Base-by-base conservation (phyloP, 2,888 invertebrate species). In the Venusia cambrica region DNA sequence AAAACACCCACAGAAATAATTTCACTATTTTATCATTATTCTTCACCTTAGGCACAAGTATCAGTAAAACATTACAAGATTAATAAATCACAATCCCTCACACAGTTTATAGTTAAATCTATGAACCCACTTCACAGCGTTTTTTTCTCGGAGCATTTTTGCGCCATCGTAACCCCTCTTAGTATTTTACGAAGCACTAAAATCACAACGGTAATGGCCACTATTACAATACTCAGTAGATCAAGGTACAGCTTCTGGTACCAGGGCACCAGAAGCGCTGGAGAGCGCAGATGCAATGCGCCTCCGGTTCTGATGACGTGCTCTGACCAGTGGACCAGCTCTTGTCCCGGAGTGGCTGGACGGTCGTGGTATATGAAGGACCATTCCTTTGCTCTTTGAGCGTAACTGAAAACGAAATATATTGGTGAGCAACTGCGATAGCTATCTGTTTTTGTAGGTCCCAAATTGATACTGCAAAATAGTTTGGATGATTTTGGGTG, bases 351-450 rank as follows among this genome's bases (percentile, higher is more conserved):
- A 1, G 45, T 8, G 0, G 39, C 30, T 5, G 46, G 46, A 4
- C 64, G 45, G 26, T 62, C 50, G 44, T 62, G 64, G 38, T 60
- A 62, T n/a, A 64, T 50, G 4, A 47, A 38, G 1, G 62, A 61
- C 22, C 55, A 45, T 16, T 61, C 46, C n/a, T 58, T 54, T 1
- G 43, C 54, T 36, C 40, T 53, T 24, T 51, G 31, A 2, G 38
- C 36, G 20, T 54, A 56, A 10, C 58, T 56, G 40, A 2, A 33
- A 33, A 4, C 9, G 7, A 7, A 15, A 15, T 2, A n/a, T n/a
- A n/a, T n/a, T n/a, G n/a, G n/a, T n/a, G n/a, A n/a, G n/a, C n/a
- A n/a, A n/a, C n/a, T n/a, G n/a, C n/a, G n/a, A n/a, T n/a, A n/a
- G n/a, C n/a, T n/a, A n/a, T n/a, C n/a, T n/a, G n/a, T n/a, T n/a